Evolutionary conservation across 1,140 invertebrate species (phyloP), one percentile per base, ranked within the genome.

Genomic region (Aphelenchoides fujianensis): DNA sequence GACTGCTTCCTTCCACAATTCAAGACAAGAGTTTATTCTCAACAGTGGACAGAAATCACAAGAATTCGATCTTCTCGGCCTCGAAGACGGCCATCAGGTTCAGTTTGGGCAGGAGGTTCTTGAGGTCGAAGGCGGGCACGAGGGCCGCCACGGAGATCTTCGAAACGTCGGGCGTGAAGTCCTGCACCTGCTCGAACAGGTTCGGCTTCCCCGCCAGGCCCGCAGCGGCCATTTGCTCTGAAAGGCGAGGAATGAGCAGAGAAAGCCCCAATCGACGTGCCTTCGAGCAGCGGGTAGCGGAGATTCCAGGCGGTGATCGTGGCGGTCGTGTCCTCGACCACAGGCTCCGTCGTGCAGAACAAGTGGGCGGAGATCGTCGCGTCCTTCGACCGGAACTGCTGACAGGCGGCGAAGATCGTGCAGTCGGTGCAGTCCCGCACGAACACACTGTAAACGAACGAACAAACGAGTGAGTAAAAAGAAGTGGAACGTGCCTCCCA

Each of bases 281-380:
- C 55, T 59, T 59, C 55, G 34, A 59, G 19, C 12, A 5, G 7
- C 55, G 55, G 55, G 34, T 59, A 59, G 5, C 34, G 28, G 5
- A 59, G 28, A 5, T 59, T 19, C 19, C 28, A 59, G 5, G 5
- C 27, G 12, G 5, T 7, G 55, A 59, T 59, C 19, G 5, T 59
- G 12, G 55, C 55, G 5, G 5, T 59, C 19, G 55, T 59, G n/a
- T 79, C 74, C 66, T 79, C 77, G 52, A 79, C 74, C n/a, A 78
- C 71, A 7, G 77, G 77, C 3, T 48, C 32, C 2, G 77, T 78
- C 37, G 73, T 53, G 52, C 77, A 79, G 61, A 77, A 79, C 3
- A 79, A 28, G 54, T 67, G 57, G 37, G 16, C 16, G 32, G 12
- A 78, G 37, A 67, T 79, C 31, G 55, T 59, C 70, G 62, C 75